These are phyloP conservation scores for Pycnomerus fuliginosus DNA, from an alignment of 2,888 invertebrate genomes.

Conservation along the genomic window DNA sequence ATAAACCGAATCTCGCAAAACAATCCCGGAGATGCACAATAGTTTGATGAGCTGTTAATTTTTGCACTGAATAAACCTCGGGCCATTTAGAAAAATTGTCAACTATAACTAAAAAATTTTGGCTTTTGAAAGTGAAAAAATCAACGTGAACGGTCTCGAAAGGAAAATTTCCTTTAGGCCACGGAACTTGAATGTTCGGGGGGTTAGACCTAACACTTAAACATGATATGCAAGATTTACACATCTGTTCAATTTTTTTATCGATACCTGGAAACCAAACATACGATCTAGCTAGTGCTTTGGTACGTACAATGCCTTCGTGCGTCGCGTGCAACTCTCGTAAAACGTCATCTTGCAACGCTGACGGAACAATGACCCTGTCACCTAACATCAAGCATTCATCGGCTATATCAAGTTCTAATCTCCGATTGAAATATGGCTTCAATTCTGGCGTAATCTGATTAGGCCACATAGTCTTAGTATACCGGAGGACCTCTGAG, in stretches of 20 bases:
- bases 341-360: conserved; percentile 21
- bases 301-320: conserved; percentile 36
- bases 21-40: conserved; percentile 4
- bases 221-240: background rate
- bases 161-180: background rate
- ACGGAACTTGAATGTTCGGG: background rate
- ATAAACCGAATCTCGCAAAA: conserved; percentile 10
- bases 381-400: background rate
- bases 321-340: conserved; percentile 32
- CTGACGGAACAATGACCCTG: conserved; percentile 25
- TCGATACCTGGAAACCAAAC: background rate
- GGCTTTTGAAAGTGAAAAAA: background rate
- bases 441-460: background rate
- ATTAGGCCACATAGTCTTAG: no score
- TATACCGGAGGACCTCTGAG: no score
- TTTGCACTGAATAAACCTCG: conserved; percentile 3
- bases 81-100: conserved; percentile 3
- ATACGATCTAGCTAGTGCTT: conserved; percentile 28
- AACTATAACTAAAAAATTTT: conserved; percentile 4
- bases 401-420: background rate
- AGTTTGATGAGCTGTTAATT: conserved; percentile 3
- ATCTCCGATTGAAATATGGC: background rate
- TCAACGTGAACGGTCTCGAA: background rate
- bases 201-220: background rate
- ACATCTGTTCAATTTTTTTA: background rate